Evolutionary conservation across 2,888 invertebrate genomes (phyloP), one percentile per base, ranked within the genome.

Genomic region (Zaprionus lineosus): DNA sequence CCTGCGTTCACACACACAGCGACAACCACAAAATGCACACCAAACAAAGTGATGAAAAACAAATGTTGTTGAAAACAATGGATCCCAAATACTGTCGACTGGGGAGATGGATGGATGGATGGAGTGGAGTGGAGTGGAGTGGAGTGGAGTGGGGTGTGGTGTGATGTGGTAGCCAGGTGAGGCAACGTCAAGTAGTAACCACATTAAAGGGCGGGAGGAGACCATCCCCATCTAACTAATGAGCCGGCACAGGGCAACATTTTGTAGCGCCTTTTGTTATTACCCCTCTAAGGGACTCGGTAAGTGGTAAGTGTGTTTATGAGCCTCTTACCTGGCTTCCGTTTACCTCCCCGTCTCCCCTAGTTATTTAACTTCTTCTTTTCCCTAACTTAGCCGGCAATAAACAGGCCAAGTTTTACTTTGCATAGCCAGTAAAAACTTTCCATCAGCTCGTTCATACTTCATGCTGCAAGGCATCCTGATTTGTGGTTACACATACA

Each of bases 21-120:
- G n/a, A n/a, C n/a, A 29, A 51, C 58, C 51, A 37, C 58, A 44
- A 41, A 72, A 65, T 78, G 74, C 71, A 71, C 65, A 64, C 64
- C 72, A 77, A 69, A 73, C 78, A 77, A 61, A 76, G 83, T 83
- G 83, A 83, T 83, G 79, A 79, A 83, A 79, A 83, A 74, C 79
- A 83, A 79, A 79, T 79, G 83, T 83, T 83, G 68, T 81, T 73
- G 60, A 51, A 66, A 68, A 64, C 83, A 79, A 79, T 76, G 79
- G 74, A 74, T 63, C 68, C 76, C 76, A 75, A 62, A 78, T 82
- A 78, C 73, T 69, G 74, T 69, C 48, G 70, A 64, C 58, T 16
- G 9, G 6, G n/a, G 44, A 6, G 11, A 28, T 2, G 11, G n/a
- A 14, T 5, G 4, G 16, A 4, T 19, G 14, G 5, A 18, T 6